Conservation (phyloP, 2,888 invertebrate species). For the Drosophila nr. perissopoda region DNA sequence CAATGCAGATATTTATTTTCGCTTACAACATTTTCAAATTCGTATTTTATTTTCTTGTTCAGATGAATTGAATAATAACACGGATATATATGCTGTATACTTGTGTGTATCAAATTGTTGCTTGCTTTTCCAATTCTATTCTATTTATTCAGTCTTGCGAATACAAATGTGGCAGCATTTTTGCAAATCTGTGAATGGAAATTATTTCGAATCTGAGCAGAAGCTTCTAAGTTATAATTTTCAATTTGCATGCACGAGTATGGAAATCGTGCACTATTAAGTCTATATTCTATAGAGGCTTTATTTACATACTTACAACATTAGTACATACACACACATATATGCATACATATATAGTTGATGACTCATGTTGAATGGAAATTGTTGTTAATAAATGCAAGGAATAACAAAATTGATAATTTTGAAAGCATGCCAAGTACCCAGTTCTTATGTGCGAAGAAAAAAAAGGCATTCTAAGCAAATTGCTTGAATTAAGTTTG, state of each 20-base stretch:
- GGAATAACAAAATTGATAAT: neutral
- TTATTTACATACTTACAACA: neutral
- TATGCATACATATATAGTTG: neutral
- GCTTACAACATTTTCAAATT: neutral
- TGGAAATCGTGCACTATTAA: constrained; percentile 2
- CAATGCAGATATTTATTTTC: neutral
- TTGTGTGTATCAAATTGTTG: neutral
- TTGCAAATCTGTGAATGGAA: neutral
- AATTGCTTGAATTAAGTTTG: neutral
- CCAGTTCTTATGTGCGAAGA: neutral
- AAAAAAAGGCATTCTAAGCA: neutral
- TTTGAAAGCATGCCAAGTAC: neutral
- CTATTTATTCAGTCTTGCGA: neutral
- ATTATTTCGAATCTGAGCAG: neutral
- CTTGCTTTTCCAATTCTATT: neutral
- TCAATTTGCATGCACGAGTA: neutral
- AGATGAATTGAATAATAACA: neutral
- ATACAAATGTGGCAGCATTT: neutral
- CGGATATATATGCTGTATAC: neutral
- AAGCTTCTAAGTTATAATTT: neutral
- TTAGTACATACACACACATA: neutral
- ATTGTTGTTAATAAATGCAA: neutral
- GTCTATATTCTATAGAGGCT: neutral
- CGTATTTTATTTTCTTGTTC: neutral
- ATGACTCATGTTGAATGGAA: constrained; percentile 1